phyloP scores from a whole-genome alignment of 2,888 invertebrate species.

The Acanthopleura granulata region DNA sequence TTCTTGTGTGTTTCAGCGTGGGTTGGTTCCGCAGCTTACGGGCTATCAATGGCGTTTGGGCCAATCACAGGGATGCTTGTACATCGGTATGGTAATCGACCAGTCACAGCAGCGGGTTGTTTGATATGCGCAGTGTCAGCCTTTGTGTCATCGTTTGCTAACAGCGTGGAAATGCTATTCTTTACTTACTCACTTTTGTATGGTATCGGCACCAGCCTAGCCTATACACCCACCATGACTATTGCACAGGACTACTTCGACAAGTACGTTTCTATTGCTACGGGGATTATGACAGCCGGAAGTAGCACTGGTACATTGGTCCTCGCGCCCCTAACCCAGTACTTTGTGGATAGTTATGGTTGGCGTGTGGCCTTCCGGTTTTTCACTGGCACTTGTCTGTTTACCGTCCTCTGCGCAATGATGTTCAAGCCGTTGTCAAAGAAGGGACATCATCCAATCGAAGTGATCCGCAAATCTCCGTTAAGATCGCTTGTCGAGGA shows the following conservation, averaged over 20 bases:
- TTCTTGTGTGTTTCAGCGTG: slow-evolving; percentile 47
- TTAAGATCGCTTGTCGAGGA: slow-evolving; percentile 40
- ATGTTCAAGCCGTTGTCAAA: slow-evolving; percentile 34
- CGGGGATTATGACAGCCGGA: slow-evolving; percentile 54
- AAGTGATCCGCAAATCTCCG: slow-evolving; percentile 33
- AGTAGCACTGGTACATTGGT: slow-evolving; percentile 56
- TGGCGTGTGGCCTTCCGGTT: slow-evolving; percentile 51
- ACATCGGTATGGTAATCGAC: slow-evolving; percentile 43
- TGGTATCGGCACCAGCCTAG: slow-evolving; percentile 54
- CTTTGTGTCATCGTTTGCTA: slow-evolving; percentile 48
- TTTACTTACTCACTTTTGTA: slow-evolving; percentile 52
- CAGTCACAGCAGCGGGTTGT: slow-evolving; percentile 46
- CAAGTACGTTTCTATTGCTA: slow-evolving; percentile 51
- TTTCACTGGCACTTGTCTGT: slow-evolving; percentile 38
- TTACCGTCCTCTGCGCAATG: slow-evolving; percentile 37
- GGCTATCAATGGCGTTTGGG: slow-evolving; percentile 54
- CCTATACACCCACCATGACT: slow-evolving; percentile 54
- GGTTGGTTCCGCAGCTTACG: slow-evolving; percentile 56
- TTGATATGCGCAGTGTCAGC: slow-evolving; percentile 47
- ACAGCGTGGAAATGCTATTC: slow-evolving; percentile 42
- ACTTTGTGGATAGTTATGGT: slow-evolving; percentile 42
- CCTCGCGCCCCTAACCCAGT: slow-evolving; percentile 50
- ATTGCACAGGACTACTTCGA: slow-evolving; percentile 56
- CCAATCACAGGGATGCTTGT: slow-evolving; percentile 48
- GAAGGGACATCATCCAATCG: slow-evolving; percentile 21